These are phyloP conservation scores for Corydoras maculifer DNA, from an alignment of 2,113 vertebrate genomes.

Conservation along the genomic window DNA sequence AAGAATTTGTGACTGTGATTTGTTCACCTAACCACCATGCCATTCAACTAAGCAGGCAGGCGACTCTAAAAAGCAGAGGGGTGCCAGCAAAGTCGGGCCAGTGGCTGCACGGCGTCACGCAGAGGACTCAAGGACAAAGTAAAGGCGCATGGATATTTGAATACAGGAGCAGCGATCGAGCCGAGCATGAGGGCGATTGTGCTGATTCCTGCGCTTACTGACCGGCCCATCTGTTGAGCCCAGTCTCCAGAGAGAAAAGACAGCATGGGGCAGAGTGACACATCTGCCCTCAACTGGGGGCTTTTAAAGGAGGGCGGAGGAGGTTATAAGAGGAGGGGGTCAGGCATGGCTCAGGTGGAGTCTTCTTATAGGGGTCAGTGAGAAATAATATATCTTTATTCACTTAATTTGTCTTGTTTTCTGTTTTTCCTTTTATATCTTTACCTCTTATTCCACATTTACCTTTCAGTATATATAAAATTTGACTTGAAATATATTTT, in stretches of 20 bases:
- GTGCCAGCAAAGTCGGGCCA: constrained; percentile 4
- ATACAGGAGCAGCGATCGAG: constrained; percentile 24
- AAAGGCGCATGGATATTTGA: constrained; percentile 29
- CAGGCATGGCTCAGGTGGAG: constrained; percentile 21
- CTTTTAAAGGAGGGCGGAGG: constrained; percentile 34
- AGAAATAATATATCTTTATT: constrained; percentile 1
- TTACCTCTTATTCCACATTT: no score
- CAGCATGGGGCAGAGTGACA: constrained; percentile 57
- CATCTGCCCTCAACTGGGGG: constrained; percentile 56
- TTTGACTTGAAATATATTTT: no score
- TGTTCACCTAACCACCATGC: constrained; percentile 8
- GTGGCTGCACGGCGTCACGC: constrained; percentile 10
- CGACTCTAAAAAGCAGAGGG: constrained; percentile 1
- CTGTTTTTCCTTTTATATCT: neutral
- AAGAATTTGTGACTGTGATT: constrained; percentile 12
- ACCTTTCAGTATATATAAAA: no score
- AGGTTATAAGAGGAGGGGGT: constrained; percentile 18
- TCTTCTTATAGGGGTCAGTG: constrained; percentile 11
- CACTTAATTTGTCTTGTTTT: neutral
- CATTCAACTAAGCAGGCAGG: neutral
- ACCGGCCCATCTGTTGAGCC: constrained; percentile 65
- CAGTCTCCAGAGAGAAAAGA: constrained; percentile 58
- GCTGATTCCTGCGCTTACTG: constrained; percentile 43
- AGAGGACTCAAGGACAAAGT: constrained; percentile 37
- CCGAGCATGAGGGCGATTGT: constrained; percentile 14